Evolutionary conservation across 2,113 vertebrate species (phyloP).

Genomic region (Melanerpes formicivorus): DNA sequence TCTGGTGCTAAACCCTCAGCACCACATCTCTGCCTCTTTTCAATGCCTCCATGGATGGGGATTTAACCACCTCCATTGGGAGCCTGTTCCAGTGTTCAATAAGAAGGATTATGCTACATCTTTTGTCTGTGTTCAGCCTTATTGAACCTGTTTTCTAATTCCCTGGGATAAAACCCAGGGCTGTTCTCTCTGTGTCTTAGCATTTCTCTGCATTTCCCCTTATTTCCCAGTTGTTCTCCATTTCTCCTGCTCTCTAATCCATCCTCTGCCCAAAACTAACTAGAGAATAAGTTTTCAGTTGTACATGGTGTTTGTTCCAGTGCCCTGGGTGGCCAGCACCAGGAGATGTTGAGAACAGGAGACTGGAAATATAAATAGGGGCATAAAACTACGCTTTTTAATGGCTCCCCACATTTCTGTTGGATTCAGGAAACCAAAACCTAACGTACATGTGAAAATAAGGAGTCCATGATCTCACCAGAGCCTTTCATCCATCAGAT

Average conservation of each 20-base stretch:
- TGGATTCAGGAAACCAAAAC: background rate
- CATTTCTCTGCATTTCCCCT: background rate
- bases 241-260: background rate
- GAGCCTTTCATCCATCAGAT: background rate
- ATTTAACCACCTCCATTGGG: too few species aligned
- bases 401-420: background rate
- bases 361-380: background rate
- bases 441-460: background rate
- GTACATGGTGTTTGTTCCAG: background rate
- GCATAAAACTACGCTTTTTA: background rate
- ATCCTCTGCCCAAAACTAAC: background rate
- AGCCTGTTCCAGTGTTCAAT: too few species aligned
- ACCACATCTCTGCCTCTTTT: too few species aligned
- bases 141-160: background rate
- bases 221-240: background rate
- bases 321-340: background rate
- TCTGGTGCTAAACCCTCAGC: too few species aligned
- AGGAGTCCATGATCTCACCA: background rate
- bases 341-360: background rate
- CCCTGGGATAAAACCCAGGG: background rate
- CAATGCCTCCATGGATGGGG: too few species aligned
- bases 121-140: background rate
- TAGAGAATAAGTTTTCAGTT: background rate
- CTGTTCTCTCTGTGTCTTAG: background rate
- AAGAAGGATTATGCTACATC: background rate